phyloP scores from a whole-genome alignment of 2,113 vertebrate genomes.

The Heliornis fulica region DNA sequence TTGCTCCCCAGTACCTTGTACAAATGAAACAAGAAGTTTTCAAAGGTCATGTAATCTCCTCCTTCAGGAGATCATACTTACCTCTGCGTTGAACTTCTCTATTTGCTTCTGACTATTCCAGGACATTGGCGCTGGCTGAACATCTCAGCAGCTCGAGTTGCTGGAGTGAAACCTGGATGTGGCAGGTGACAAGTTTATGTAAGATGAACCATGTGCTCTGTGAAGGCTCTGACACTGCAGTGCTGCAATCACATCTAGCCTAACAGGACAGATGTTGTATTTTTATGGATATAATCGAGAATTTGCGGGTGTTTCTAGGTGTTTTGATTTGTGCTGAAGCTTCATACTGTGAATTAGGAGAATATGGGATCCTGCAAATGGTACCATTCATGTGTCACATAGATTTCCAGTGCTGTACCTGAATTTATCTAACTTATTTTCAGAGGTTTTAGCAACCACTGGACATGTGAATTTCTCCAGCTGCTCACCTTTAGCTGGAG shows the following conservation, averaged over 20 bases:
- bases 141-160: not conserved
- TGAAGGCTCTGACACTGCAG: not conserved
- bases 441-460: not conserved
- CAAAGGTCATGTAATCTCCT: not conserved
- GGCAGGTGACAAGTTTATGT: not conserved
- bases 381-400: not conserved
- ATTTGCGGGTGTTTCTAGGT: not conserved
- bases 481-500: not conserved
- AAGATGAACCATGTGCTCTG: accelerated
- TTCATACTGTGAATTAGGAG: not conserved
- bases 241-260: not conserved
- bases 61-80: not conserved
- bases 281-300: not conserved
- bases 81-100: not conserved
- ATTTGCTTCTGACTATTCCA: not conserved
- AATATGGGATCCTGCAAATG: not conserved
- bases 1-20: not conserved
- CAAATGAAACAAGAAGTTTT: not conserved
- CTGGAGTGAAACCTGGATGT: not conserved
- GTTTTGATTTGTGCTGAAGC: not conserved
- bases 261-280: not conserved
- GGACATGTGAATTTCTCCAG: not conserved
- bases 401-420: not conserved
- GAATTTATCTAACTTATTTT: not conserved
- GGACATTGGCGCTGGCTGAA: not conserved